Evolutionary conservation across 2,797 vertebrate genomes (phyloP), one percentile per base, ranked within the genome.

Genomic region (Sandelia bainsii): DNA sequence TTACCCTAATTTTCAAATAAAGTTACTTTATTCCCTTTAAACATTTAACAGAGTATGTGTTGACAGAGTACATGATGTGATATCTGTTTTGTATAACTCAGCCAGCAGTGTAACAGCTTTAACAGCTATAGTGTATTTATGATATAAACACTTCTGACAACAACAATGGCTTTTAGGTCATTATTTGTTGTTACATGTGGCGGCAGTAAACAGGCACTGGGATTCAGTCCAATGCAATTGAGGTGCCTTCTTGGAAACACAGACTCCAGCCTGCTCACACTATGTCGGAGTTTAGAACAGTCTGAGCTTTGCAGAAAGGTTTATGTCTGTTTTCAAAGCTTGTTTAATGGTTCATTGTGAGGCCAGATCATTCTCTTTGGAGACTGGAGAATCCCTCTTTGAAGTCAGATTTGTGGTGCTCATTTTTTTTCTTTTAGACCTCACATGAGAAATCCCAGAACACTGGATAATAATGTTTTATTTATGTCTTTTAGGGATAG

Each of bases 81-180:
- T 56, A 34, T 53, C 22, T 62, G 32, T 56, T 25, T 32, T 32
- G 29, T 32, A 37, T 70, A 76, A 82, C 62, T 51, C 48, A 63
- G 42, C 50, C 64, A 57, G 52, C 39, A 83, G 27, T 5, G 40
- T 17, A 62, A 56, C 58, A 40, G 7, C 39, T 66, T 54, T n/a
- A 45, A 45, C 51, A 70, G 71, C 77, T 69, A 20, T 61, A 50
- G 59, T 34, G 32, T 9, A 34, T 34, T 8, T 34, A 53, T 77
- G 45, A 70, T 27, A 68, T 63, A 29, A 4, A 13, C 39, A 40
- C 12, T n/a, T 4, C 44, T 20, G 25, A 59, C 45, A 49, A 52
- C 45, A 25, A 45, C 34, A 51, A 59, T 44, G n/a, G 3, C 50
- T 65, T 74, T 62, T 60, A 23, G 51, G 68, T 34, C 5, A 57